Evolutionary conservation across 2,888 invertebrate species (phyloP), one percentile per base, ranked within the genome.

Genomic region (Drosophila fungiperda): DNA sequence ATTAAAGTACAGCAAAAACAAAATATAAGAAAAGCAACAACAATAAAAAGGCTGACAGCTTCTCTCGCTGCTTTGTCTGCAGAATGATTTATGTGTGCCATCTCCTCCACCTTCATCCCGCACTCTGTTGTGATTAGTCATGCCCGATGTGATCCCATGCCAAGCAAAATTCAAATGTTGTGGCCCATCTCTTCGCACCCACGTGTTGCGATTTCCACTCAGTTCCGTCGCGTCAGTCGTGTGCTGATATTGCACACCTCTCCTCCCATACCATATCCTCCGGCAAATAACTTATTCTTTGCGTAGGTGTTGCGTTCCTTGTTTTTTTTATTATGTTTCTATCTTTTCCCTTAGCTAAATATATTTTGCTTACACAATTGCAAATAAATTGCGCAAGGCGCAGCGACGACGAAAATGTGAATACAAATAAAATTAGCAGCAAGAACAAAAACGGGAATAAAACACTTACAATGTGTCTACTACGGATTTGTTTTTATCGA

Each of bases 351-450:
- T 52, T 26, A 8, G 23, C 45, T 23, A 45, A 45, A 36, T 20
- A 45, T 65, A 33, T 78, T 69, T 48, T 15, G 45, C 55, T 68
- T 38, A 76, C 86, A 62, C 89, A 86, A 86, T 76, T 82, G 82
- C 75, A 89, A 87, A 80, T 72, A 80, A 73, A 76, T 86, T 86
- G 86, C 72, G 86, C 76, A 80, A 89, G 86, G 84, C 86, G 73
- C 65, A 64, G 1, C 8, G n/a, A n/a, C 38, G 45, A 45, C 45
- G 42, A n/a, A 7, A 8, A 45, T 55, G 38, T 15, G 12, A 53
- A 54, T 54, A 35, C 70, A 80, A 79, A 73, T 63, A 36, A 26
- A 55, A 38, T 63, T 66, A 50, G 49, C 23, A 68, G 57, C 33
- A 68, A 75, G 23, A 64, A 68, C 48, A 70, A 68, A 50, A 80